Conservation (phyloP, 2,113 vertebrate genomes). For the Rhinichthys klamathensis region DNA sequence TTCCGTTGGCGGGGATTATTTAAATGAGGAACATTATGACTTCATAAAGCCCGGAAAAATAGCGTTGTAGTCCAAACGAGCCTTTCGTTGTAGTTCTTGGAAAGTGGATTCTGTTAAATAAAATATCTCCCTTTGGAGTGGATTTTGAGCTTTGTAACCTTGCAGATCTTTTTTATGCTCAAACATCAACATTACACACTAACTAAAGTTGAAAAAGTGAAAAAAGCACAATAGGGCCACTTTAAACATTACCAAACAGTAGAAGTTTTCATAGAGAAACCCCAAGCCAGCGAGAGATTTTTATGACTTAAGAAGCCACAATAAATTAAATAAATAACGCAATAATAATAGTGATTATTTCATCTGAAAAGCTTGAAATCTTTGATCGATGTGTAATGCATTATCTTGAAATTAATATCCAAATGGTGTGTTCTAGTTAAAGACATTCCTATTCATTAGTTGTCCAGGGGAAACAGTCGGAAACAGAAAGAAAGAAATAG, state of each 20-base stretch:
- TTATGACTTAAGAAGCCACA: neutral
- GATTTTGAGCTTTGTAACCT: no score
- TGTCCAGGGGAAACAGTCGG: constrained; percentile 31
- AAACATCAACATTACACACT: no score
- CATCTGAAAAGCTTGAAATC: constrained; percentile 14
- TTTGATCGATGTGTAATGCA: constrained; percentile 5
- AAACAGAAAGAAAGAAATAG: neutral
- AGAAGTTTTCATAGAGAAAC: constrained; percentile 5
- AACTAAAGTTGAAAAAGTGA: no score
- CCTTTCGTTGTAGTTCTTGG: no score
- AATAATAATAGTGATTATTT: constrained; percentile 17
- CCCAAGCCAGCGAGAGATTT: neutral
- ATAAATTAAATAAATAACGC: neutral
- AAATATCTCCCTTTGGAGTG: no score
- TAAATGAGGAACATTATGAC: no score
- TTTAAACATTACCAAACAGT: constrained; percentile 6
- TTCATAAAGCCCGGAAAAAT: no score
- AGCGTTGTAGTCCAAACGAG: no score
- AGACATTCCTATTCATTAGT: constrained; percentile 65
- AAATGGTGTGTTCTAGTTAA: constrained; percentile 59
- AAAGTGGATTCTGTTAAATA: no score
- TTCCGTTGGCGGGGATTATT: no score
- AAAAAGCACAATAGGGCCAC: no score
- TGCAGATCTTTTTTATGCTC: no score
- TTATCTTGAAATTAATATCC: constrained; percentile 17